Evolutionary conservation across 2,113 vertebrate species (phyloP), one percentile per base, ranked within the genome.

Genomic region (Antigone vipio): DNA sequence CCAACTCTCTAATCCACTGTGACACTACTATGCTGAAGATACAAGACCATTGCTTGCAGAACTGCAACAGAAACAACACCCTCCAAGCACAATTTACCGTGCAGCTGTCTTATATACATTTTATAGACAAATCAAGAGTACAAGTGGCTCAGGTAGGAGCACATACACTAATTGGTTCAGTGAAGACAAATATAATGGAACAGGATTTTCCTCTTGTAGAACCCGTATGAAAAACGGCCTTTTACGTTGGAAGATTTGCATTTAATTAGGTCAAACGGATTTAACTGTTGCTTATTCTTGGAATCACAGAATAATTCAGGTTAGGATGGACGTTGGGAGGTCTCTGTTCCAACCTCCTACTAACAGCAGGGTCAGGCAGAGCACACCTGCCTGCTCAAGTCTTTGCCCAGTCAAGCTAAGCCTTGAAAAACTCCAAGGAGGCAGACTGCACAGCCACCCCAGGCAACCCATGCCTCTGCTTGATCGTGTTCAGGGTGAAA

Each of bases 281-380:
- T 27, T 62, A 79, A 30, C 53, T 45, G 21, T 86, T 81, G 17
- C 40, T 77, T 55, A 17, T 56, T 49, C 56, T 75, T 49, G 59
- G 52, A 60, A 30, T 50, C 45, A 64, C 58, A 87, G 58, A 49
- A 19, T n/a, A 67, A 78, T 67, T 44, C n/a, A 77, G 27, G 42
- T 66, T 56, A n/a, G 23, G 40, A 67, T 12, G 17, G 29, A 45
- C 0, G 0, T 23, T 1, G 0, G 49, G 24, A 58, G 34, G 17
- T 52, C 29, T 69, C 24, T 52, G 9, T 63, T 52, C 44, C 56
- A 69, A 52, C 14, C 14, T 80, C 35, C 53, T 73, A 32, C 11
- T 42, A 73, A 53, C 9, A 9, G 50, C 45, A 59, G 45, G 30
- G 49, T 59, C 71, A 81, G 18, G 18, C 5, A 83, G 15, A 63